These are phyloP conservation scores for Pterocles orientalis DNA, from an alignment of 2,113 vertebrate species.

Conservation along the genomic window DNA sequence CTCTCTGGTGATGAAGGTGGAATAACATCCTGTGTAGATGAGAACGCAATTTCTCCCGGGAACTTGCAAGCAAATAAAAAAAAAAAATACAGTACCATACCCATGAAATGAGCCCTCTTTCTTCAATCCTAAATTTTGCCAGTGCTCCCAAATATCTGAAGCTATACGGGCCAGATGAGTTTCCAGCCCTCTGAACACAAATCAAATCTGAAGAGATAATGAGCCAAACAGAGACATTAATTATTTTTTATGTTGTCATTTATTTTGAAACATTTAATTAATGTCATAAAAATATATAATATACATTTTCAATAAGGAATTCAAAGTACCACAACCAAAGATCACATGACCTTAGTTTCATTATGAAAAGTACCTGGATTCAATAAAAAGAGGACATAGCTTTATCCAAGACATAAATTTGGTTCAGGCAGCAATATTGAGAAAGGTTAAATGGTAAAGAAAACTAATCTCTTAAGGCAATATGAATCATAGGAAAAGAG, in stretches of 20 bases:
- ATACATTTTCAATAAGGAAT: slow-evolving; percentile 57
- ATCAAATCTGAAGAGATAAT: slow-evolving; percentile 45
- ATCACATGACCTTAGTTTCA: slow-evolving; percentile 38
- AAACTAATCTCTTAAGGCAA: slow-evolving; percentile 75
- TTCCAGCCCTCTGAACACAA: slow-evolving; percentile 18
- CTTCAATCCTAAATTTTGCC: background rate
- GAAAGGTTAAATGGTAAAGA: slow-evolving; percentile 75
- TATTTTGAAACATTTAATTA: slow-evolving; percentile 32
- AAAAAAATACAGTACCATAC: background rate
- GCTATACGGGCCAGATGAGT: background rate
- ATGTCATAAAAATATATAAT: slow-evolving; percentile 46
- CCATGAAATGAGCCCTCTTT: background rate
- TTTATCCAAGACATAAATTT: slow-evolving; percentile 69
- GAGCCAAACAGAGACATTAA: slow-evolving; percentile 33
- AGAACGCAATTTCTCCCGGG: slow-evolving; percentile 35
- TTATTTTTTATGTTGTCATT: slow-evolving; percentile 58
- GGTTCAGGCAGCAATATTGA: slow-evolving; percentile 75
- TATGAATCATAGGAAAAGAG: slow-evolving; percentile 68
- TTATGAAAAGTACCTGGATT: slow-evolving; percentile 58
- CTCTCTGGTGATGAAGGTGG: slow-evolving; percentile 29
- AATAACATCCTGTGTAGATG: slow-evolving; percentile 22
- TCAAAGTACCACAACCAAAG: slow-evolving; percentile 50
- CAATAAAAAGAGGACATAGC: slow-evolving; percentile 64
- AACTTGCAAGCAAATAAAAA: slow-evolving; percentile 28
- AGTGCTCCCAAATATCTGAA: background rate